Evolutionary conservation across 2,888 invertebrate genomes (phyloP).

Genomic region (Esperia sulphurella): DNA sequence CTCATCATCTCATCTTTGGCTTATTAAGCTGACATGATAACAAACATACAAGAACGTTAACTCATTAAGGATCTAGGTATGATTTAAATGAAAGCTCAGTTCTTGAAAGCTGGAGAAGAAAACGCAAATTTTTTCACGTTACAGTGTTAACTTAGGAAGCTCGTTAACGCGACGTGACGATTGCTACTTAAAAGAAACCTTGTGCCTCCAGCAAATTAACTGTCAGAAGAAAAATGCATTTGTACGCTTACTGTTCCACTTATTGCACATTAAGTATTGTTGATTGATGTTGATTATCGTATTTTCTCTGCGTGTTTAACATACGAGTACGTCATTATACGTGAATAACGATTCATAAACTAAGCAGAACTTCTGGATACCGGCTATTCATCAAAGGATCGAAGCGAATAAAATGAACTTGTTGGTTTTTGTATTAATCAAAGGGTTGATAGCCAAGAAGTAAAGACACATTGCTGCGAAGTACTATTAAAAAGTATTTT

Average conservation of each 20-base stretch:
- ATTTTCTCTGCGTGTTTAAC: too few species aligned
- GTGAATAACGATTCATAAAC: too few species aligned
- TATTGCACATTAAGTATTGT: background rate
- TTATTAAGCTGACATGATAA: too few species aligned
- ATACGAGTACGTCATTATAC: too few species aligned
- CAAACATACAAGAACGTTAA: too few species aligned
- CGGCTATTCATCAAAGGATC: too few species aligned
- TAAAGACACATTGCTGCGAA: too few species aligned
- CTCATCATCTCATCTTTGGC: too few species aligned
- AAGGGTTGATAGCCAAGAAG: background rate
- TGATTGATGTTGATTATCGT: too few species aligned
- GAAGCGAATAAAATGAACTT: too few species aligned
- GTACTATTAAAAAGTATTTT: too few species aligned
- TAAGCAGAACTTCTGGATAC: too few species aligned
- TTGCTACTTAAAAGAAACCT: constrained; percentile 57
- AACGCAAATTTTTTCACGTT: constrained; percentile 66
- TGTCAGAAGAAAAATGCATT: constrained; percentile 44
- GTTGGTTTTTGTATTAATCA: background rate
- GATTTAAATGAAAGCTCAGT: constrained; percentile 26
- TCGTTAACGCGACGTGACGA: constrained; percentile 75
- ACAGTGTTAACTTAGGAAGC: constrained; percentile 69
- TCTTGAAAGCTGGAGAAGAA: constrained; percentile 16
- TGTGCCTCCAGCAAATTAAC: constrained; percentile 59
- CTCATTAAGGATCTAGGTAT: constrained; percentile 21
- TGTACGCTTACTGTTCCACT: constrained; percentile 16